phyloP scores from a whole-genome alignment of 1,140 invertebrate genomes.

The Tribolium castaneum region DNA sequence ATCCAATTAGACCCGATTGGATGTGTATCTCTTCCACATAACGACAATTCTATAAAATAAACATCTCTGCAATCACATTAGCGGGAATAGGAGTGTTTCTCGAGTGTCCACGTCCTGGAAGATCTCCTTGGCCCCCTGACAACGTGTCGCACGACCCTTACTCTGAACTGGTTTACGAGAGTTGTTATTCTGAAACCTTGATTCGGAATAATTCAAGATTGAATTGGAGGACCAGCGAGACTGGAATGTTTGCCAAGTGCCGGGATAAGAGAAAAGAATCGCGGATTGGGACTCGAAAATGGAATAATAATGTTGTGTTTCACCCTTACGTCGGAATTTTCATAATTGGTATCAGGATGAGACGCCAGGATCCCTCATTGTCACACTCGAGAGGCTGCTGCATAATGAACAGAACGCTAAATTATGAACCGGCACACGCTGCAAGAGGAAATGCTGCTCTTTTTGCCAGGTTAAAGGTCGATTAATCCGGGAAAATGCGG shows the following conservation, averaged over 20 bases:
- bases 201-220: slow-evolving; percentile 45
- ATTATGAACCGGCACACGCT: neutral
- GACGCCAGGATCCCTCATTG: neutral
- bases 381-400: neutral
- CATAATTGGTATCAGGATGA: slow-evolving; percentile 1
- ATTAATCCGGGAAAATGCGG: neutral
- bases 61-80: slow-evolving; percentile 27
- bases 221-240: slow-evolving; percentile 41
- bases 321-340: neutral
- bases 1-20: slow-evolving; percentile 3
- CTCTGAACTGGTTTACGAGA: slow-evolving; percentile 41
- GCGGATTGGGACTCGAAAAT: slow-evolving; percentile 2
- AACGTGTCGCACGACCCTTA: slow-evolving; percentile 40
- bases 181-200: slow-evolving; percentile 45
- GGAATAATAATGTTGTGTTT: slow-evolving; percentile 30
- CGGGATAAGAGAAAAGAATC: slow-evolving; percentile 41
- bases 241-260: slow-evolving; percentile 41
- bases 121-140: slow-evolving; percentile 30
- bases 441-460: neutral
- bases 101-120: neutral
- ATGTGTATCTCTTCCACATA: slow-evolving; percentile 13
- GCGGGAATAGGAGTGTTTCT: slow-evolving; percentile 1
- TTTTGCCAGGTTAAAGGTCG: neutral
- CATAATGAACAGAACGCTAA: neutral
- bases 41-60: slow-evolving; percentile 25